Evolutionary conservation across 2,797 vertebrate genomes (phyloP).

Genomic region (Hybognathus amarus): DNA sequence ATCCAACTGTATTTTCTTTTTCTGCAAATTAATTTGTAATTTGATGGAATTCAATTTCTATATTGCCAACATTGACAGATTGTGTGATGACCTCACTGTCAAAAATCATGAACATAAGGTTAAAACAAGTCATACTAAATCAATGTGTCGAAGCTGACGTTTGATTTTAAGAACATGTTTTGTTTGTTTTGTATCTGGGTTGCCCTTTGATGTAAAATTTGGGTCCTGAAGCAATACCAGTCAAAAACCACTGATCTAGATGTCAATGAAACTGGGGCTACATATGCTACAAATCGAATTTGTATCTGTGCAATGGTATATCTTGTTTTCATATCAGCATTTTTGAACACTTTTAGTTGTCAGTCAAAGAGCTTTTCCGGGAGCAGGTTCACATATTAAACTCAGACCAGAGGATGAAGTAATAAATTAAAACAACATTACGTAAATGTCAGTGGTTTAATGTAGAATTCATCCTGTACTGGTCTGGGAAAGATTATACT

Average conservation of each 20-base stretch:
- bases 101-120: not conserved
- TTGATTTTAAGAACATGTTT: not conserved
- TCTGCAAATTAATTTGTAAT: not conserved
- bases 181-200: not conserved
- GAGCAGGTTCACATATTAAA: conserved; percentile 74
- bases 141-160: not conserved
- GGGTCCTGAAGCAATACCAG: not conserved
- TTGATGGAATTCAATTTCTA: not conserved
- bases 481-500: conserved; percentile 63
- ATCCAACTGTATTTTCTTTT: not conserved
- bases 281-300: not conserved
- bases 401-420: conserved; percentile 69
- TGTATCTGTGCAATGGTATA: not conserved
- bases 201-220: not conserved
- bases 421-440: conserved; percentile 68
- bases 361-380: conserved; percentile 72
- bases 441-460: conserved; percentile 60
- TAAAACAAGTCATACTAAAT: not conserved
- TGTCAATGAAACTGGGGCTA: not conserved
- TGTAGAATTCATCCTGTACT: conserved; percentile 69
- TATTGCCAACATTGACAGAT: not conserved
- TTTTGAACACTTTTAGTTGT: conserved; percentile 1
- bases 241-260: not conserved
- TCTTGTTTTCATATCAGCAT: not conserved
- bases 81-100: not conserved